Percentiles rank a stretch among this genome's conserved stretches.
phyloP scores from a whole-genome alignment of 1,140 invertebrate species.

The Amyelois transitella region DNA sequence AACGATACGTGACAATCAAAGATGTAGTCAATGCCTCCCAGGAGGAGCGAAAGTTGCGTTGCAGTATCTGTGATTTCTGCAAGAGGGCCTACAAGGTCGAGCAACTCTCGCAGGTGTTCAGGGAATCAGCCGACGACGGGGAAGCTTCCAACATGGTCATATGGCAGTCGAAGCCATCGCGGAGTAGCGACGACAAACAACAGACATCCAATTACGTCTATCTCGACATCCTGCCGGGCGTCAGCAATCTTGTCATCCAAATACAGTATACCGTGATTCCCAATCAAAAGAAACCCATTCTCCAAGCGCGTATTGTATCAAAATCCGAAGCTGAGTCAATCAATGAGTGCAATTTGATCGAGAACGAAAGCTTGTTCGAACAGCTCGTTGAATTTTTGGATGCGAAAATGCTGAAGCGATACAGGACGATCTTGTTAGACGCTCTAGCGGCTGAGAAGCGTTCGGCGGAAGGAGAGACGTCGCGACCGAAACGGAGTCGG shows the following conservation, averaged over 20 bases:
- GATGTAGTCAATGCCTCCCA: neutral
- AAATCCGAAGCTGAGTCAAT: neutral
- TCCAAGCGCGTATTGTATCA: neutral
- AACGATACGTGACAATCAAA: neutral
- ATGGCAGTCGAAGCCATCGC: neutral
- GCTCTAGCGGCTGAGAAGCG: neutral
- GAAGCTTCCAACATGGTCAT: neutral
- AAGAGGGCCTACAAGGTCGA: neutral
- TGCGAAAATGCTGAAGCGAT: neutral
- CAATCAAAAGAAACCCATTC: neutral
- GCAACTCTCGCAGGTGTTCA: neutral
- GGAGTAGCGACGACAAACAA: neutral
- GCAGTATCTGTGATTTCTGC: neutral
- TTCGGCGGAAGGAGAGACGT: neutral
- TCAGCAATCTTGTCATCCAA: neutral
- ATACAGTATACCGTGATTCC: neutral
- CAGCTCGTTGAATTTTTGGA: constrained; percentile 1
- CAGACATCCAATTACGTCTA: neutral
- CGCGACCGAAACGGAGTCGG: too few species aligned
- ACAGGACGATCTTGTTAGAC: constrained; percentile 2
- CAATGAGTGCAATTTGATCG: constrained; percentile 1
- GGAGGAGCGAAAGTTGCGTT: neutral
- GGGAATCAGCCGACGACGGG: neutral
- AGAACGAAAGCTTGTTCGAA: constrained; percentile 6
- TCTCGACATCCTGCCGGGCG: neutral